phyloP scores from a whole-genome alignment of 2,113 vertebrate species.

The Cyanoliseus patagonus region DNA sequence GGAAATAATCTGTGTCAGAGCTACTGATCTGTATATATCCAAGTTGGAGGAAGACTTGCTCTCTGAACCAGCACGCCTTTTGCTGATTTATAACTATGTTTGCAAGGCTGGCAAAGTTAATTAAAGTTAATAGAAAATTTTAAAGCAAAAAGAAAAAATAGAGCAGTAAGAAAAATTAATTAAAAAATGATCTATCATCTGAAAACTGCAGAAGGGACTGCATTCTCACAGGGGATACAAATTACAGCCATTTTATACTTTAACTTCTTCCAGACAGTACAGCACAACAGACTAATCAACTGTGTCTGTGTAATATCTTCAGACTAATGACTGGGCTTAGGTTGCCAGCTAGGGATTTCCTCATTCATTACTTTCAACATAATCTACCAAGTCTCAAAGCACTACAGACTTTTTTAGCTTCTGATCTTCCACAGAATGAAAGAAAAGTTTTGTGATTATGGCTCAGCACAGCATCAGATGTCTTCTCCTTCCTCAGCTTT shows the following conservation, averaged over 20 bases:
- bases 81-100: not conserved
- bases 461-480: not conserved
- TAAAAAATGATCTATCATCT: conserved; percentile 5
- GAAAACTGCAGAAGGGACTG: not conserved
- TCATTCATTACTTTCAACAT: conserved; percentile 28
- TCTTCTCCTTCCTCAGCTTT: not conserved
- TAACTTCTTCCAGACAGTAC: conserved; percentile 31
- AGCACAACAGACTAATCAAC: conserved; percentile 42
- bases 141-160: not conserved
- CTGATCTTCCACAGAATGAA: not conserved
- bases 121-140: conserved; percentile 19
- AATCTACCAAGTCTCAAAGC: conserved; percentile 10
- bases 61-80: not conserved
- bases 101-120: not conserved
- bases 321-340: conserved; percentile 28
- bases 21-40: not conserved
- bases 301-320: conserved; percentile 35
- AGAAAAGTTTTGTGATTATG: not conserved
- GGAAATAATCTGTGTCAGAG: not conserved
- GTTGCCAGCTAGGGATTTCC: conserved; percentile 30
- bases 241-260: conserved; percentile 31
- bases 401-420: not conserved
- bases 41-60: not conserved
- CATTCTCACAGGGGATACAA: conserved; percentile 16
- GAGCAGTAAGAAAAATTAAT: conserved; percentile 23